Evolutionary conservation across 2,797 vertebrate species (phyloP), one percentile per base, ranked within the genome.

Genomic region (Natrix natrix): DNA sequence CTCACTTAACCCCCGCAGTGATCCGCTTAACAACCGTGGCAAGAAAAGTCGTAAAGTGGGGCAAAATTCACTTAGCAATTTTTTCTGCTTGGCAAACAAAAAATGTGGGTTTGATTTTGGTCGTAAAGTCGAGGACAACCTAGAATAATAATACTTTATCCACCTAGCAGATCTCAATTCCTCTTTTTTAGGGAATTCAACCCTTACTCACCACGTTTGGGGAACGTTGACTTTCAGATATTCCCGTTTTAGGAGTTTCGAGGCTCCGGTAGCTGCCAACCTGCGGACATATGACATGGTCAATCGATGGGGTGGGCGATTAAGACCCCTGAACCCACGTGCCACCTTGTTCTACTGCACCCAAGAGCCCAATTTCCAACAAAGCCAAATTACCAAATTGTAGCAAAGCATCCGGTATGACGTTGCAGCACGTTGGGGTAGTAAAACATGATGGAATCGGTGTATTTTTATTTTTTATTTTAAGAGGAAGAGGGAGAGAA

Each of bases 351-450:
- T 28, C 22, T 32, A 0, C 55, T 0, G 16, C 2, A 0, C 0
- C 0, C 28, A 13, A 4, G 28, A 4, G 10, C 43, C 1, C 8
- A 1, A 10, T 1, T 54, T 28, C 14, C 32, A 59, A 0, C 2
- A 11, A 28, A 55, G 24, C 13, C 22, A 16, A 98, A 12, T 97
- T 95, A 99, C 98, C 98, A 99, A 92, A 98, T 97, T 6, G 98
- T 98, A 37, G 98, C 97, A 92, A 99, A 99, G 96, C 98, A 98
- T 91, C 98, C 98, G 0, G 97, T 97, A 69, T 98, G 98, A 26
- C 98, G 97, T 55, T 98, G 98, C 78, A 99, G 97, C 69, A 98
- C 98, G 4, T 95, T 97, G 74, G 98, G 98, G 28, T 98, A 98
- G 93, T 98, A 98, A 97, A 98, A 99, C 98, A 99, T 98, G 87